phyloP scores from a whole-genome alignment of 2,113 vertebrate species.

The Camelus bactrianus region DNA sequence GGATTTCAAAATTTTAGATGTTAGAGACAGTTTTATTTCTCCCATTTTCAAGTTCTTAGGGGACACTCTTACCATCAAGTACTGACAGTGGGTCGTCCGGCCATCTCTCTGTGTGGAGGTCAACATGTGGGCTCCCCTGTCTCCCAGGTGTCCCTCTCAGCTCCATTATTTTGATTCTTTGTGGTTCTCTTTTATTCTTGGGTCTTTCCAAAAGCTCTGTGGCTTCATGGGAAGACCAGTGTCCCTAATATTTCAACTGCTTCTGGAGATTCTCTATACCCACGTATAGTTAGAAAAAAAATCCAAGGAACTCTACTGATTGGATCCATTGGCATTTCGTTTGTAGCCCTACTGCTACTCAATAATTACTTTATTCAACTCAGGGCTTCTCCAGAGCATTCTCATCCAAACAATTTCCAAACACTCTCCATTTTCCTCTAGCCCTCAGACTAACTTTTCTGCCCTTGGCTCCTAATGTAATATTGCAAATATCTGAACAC shows the following conservation, averaged over 20 bases:
- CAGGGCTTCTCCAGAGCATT: neutral
- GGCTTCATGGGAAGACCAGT: neutral
- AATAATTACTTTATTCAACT: neutral
- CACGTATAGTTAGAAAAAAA: constrained; percentile 31
- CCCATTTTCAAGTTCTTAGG: neutral
- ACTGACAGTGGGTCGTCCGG: neutral
- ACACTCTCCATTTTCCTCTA: neutral
- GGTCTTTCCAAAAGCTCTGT: neutral
- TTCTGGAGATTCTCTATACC: constrained; percentile 44
- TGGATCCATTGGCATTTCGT: constrained; percentile 25
- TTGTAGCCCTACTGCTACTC: neutral
- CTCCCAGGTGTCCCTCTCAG: neutral
- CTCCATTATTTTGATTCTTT: neutral
- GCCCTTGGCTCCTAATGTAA: neutral
- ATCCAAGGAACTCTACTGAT: constrained; percentile 19
- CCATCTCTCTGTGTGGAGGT: neutral
- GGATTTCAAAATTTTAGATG: constrained; percentile 9
- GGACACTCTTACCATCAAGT: neutral
- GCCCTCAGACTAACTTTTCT: neutral
- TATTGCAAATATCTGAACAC: neutral
- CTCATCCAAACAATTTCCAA: neutral
- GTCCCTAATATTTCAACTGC: neutral
- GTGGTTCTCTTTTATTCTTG: constrained; percentile 7
- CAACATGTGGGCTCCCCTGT: fast-evolving
- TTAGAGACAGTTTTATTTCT: neutral